Percentiles rank a stretch among this genome's conserved stretches.
These are phyloP conservation scores for Crossocerus cetratus DNA, from an alignment of 2,888 invertebrate species.

Conservation along the genomic window DNA sequence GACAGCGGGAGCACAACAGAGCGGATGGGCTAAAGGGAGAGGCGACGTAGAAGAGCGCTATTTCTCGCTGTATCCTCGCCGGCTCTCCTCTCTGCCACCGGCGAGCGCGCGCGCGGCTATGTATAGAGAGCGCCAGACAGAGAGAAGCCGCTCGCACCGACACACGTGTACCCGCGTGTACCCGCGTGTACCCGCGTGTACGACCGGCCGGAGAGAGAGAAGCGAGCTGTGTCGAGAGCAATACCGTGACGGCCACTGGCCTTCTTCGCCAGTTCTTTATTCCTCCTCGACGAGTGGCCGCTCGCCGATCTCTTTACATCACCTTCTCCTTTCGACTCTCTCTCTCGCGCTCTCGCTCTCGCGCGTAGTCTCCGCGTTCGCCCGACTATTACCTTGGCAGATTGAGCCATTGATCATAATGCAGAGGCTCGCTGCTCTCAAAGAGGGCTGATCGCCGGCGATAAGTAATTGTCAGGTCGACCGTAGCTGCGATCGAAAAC, in stretches of 20 bases:
- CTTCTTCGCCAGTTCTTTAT: conserved; percentile 57
- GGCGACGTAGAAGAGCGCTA: conserved; percentile 8
- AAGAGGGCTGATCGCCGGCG: too few species aligned
- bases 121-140: conserved; percentile 4
- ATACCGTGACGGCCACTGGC: conserved; percentile 67
- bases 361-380: neutral
- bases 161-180: too few species aligned
- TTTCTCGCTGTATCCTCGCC: conserved; percentile 23
- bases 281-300: conserved; percentile 38
- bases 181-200: neutral
- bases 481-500: too few species aligned
- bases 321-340: neutral
- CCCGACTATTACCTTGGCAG: too few species aligned
- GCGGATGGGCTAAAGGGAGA: conserved; percentile 1
- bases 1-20: conserved; percentile 49
- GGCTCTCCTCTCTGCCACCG: conserved; percentile 1
- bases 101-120: conserved; percentile 17
- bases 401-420: too few species aligned
- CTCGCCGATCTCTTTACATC: conserved; percentile 39
- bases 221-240: conserved; percentile 47
- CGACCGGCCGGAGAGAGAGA: conserved; percentile 31
- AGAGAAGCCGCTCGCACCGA: neutral
- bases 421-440: too few species aligned
- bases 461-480: too few species aligned
- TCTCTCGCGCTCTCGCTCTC: conserved; percentile 9